Evolutionary conservation across 1,140 invertebrate species (phyloP), one percentile per base, ranked within the genome.

Genomic region (Proales similis): DNA sequence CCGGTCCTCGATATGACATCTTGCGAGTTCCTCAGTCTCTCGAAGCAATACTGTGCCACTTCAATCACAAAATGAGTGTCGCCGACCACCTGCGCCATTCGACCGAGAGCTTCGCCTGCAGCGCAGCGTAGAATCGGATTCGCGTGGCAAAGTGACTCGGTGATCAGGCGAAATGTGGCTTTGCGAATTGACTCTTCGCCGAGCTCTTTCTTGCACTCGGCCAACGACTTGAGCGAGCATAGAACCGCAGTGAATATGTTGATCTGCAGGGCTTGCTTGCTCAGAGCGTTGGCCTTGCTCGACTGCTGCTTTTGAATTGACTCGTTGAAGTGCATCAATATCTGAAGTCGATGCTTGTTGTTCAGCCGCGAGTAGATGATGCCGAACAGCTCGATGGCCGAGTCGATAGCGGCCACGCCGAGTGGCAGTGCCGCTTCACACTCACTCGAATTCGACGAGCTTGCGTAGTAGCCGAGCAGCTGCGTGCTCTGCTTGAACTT

Each of bases 371-470:
- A 86, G 71, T 96, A 97, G 39, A 97, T 86, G 67, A 86, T 82
- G 17, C 91, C 92, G 78, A 95, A 99, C 1, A 97, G 77, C 3
- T 82, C 80, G 0, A 97, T 89, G 1, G 92, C 87, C 65, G 87
- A 83, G 75, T 99, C 92, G 57, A 99, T 93, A 4, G 96, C 90
- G 19, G 90, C 87, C 7, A 96, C 90, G n/a, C 91, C 90, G 3
- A 96, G 77, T 0, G 93, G 93, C 48, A 94, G 78, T 5, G 93
- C 51, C 17, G 47, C 48, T 14, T 49, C 46, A 14, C 32, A 33
- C n/a, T 22, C 22, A 11, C 6, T 45, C 33, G 27, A 14, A 42
- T 20, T 42, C 12, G 6, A 51, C 19, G 12, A 6, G 5, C 19
- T 14, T 32, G 9, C 48, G 11, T 32, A 7, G n/a, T 6, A 49